These are phyloP conservation scores for Acromyrmex echinatior DNA, from an alignment of 1,140 invertebrate genomes.

Conservation along the genomic window DNA sequence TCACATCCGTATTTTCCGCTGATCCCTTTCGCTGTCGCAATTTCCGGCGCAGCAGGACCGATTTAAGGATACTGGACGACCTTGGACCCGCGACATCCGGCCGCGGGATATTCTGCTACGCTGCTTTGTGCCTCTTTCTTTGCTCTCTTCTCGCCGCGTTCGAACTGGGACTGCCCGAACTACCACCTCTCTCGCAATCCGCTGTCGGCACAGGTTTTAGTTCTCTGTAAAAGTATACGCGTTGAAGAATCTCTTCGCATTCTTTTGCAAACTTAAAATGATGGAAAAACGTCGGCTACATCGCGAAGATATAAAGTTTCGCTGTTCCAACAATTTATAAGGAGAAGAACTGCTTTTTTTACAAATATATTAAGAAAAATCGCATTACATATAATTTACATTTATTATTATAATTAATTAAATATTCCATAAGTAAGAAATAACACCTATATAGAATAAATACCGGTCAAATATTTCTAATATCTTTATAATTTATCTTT, in stretches of 20 bases:
- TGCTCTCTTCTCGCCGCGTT: slow-evolving; percentile 85
- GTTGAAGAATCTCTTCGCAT: not conserved
- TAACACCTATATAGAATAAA: too few relatives aligned
- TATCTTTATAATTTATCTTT: too few relatives aligned
- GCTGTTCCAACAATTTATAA: not conserved
- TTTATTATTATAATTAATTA: not conserved
- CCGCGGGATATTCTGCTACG: slow-evolving; percentile 86
- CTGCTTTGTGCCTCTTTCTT: slow-evolving; percentile 88
- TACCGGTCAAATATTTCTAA: not conserved
- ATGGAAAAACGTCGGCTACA: not conserved
- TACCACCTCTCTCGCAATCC: slow-evolving; percentile 80
- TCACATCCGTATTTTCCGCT: slow-evolving; percentile 78
- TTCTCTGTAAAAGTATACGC: slow-evolving; percentile 83
- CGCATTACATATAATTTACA: not conserved
- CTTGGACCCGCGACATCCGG: slow-evolving; percentile 83
- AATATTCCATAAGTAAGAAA: not conserved
- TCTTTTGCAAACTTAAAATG: not conserved
- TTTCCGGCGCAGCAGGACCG: slow-evolving; percentile 82
- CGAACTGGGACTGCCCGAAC: slow-evolving; percentile 68
- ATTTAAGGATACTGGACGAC: slow-evolving; percentile 81
- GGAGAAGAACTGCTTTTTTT: not conserved
- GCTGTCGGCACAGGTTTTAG: slow-evolving; percentile 87
- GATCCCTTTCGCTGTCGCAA: slow-evolving; percentile 80
- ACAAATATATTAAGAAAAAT: not conserved
- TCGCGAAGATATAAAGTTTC: not conserved